These are phyloP conservation scores for Entomobrya proxima DNA, from an alignment of 2,888 invertebrate species.

Conservation along the genomic window DNA sequence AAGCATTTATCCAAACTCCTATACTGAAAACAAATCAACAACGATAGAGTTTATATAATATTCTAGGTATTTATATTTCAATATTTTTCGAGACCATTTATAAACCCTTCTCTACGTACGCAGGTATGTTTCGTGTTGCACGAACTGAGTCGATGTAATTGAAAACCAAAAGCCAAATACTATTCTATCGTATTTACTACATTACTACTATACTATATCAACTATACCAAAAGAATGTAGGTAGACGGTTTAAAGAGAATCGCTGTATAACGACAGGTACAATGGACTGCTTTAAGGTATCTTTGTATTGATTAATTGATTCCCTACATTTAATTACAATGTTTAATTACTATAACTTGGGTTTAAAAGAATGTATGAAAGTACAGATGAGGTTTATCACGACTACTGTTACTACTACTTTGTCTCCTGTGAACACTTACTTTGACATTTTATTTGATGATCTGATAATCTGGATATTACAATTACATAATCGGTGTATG, in stretches of 20 bases:
- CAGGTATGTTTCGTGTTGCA: conserved; percentile 22
- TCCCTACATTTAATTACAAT: conserved; percentile 23
- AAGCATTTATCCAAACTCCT: conserved; percentile 39
- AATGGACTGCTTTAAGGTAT: conserved; percentile 55
- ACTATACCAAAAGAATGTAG: background rate
- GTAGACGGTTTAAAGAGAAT: background rate
- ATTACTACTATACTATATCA: background rate
- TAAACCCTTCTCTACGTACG: conserved; percentile 6
- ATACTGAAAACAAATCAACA: conserved; percentile 52
- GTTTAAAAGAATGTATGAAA: conserved; percentile 24
- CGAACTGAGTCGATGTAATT: conserved; percentile 31
- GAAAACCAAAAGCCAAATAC: conserved; percentile 56
- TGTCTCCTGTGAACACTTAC: background rate
- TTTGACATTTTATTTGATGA: background rate
- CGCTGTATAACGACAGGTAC: background rate
- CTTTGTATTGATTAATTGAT: conserved; percentile 59
- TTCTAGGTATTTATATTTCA: conserved; percentile 23
- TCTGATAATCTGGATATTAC: conserved; percentile 41
- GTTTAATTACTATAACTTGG: background rate
- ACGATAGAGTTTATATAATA: conserved; percentile 61
- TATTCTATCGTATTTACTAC: background rate
- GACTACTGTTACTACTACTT: background rate
- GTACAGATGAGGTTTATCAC: background rate
- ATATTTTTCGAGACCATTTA: conserved; percentile 60
- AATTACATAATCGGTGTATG: conserved; percentile 18